Percentiles rank a stretch among this genome's conserved stretches.
Conservation (phyloP, 1,140 invertebrate genomes). For the Piezodorus guildinii region DNA sequence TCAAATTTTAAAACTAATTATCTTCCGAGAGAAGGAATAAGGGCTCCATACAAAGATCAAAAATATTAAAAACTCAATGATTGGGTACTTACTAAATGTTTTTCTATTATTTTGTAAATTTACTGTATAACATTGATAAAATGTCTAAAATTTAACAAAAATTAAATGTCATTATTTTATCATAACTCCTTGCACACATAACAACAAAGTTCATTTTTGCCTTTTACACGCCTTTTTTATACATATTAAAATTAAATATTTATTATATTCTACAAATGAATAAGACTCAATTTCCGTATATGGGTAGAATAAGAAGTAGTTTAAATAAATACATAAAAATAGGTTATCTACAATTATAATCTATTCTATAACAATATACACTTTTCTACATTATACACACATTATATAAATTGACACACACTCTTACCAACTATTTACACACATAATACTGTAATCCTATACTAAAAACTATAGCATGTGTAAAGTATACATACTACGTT, state of each 20-base stretch:
- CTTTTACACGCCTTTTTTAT: no score
- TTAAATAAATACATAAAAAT: constrained; percentile 16
- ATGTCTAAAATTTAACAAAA: constrained; percentile 11
- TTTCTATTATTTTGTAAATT: no score
- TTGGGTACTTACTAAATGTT: no score
- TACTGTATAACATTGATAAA: constrained; percentile 7
- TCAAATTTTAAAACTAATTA: not conserved
- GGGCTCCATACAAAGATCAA: not conserved
- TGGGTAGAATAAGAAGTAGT: not conserved
- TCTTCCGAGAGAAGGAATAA: not conserved
- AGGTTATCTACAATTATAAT: constrained; percentile 8
- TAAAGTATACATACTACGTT: constrained; percentile 7
- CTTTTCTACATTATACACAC: constrained; percentile 13
- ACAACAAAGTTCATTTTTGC: not conserved
- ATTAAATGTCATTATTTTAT: constrained; percentile 4
- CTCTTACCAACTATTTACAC: constrained; percentile 3
- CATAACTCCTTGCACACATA: not conserved
- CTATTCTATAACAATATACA: constrained; percentile 4
- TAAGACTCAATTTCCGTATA: not conserved
- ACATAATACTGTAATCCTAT: not conserved
- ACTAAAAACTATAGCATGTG: not conserved
- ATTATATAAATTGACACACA: constrained; percentile 3
- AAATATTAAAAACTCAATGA: not conserved
- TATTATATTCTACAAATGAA: constrained; percentile 6
- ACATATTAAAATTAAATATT: not conserved